Evolutionary conservation across 2,797 vertebrate species (phyloP), one percentile per base, ranked within the genome.

Genomic region (Pyrocephalus nanus): DNA sequence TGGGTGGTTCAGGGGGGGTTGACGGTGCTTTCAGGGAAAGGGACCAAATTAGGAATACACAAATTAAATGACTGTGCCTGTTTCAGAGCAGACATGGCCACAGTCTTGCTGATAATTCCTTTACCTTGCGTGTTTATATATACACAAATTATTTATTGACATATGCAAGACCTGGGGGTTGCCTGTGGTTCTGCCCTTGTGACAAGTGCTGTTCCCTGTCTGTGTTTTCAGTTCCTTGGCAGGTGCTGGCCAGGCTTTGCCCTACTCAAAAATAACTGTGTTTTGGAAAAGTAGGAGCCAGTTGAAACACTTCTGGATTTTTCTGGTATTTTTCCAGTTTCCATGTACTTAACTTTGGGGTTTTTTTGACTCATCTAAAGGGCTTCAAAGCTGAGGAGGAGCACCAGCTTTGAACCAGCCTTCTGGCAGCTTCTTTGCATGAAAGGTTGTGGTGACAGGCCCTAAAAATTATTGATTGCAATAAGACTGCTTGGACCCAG

Each of bases 301-400:
- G 43, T 7, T 48, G 21, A 74, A 85, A 51, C 8, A 36, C 53
- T 42, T 32, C 8, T 34, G 5, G 54, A 34, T 34, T 86, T 51
- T 74, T 32, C 55, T 80, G n/a, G 5, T 84, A 14, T 69, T 92
- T 90, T 90, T 81, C 78, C 53, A 50, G 58, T 86, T 89, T 42
- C 51, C 14, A 7, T 5, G 7, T 29, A 51, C 15, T 53, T 53
- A 30, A 51, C 50, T 70, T 53, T 15, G 1, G 15, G 1, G 7
- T 42, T 27, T 54, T 66, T 67, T 26, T 40, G 7, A 40, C 30
- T 55, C 15, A 32, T 38, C 17, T 67, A 23, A 30, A 2, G 9
- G 21, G 13, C 54, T 76, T 87, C 51, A 84, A 43, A 67, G 27
- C n/a, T 11, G 9, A 27, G 36, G 2, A 43, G 32, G 32, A 87